Evolutionary conservation across 64 coral and sea anemone genomes (phyloP).

Genomic region (Montipora sp.): DNA sequence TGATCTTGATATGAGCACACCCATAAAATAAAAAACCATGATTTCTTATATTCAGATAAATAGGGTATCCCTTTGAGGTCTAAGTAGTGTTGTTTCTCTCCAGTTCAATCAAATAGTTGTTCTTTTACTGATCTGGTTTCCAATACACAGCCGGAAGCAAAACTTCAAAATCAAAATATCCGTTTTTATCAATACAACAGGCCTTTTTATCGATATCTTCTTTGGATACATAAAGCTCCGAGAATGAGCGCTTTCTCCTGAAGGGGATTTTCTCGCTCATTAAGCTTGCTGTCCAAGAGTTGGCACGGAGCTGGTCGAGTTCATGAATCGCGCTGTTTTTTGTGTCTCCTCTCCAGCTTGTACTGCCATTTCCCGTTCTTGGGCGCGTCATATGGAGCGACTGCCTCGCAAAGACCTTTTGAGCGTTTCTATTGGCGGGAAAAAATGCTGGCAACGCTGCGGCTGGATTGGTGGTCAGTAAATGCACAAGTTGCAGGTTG

Average conservation of each 20-base stretch:
- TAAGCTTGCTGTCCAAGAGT: constrained; percentile 2
- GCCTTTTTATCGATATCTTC: constrained; percentile 60
- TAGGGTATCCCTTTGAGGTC: too few species aligned
- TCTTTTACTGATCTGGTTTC: neutral
- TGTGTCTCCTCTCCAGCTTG: neutral
- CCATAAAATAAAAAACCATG: too few species aligned
- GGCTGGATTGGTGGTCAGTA: constrained; percentile 71
- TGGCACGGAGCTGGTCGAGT: neutral
- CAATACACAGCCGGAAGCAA: constrained; percentile 44
- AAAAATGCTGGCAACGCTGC: constrained; percentile 63
- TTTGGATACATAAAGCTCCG: constrained; percentile 53
- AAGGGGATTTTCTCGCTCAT: constrained; percentile 24
- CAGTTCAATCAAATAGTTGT: too few species aligned
- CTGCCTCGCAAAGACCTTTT: neutral
- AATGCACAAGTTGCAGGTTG: constrained; percentile 61
- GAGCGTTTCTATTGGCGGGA: constrained; percentile 14
- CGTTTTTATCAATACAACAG: constrained; percentile 40
- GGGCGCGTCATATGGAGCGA: constrained; percentile 17
- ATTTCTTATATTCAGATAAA: too few species aligned
- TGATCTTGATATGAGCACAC: too few species aligned
- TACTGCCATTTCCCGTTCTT: constrained; percentile 33
- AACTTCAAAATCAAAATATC: constrained; percentile 48
- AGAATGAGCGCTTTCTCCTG: constrained; percentile 23
- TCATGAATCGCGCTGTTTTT: neutral
- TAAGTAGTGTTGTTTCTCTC: too few species aligned